Base-by-base conservation (phyloP, 2,797 vertebrate genomes). In the Siniperca undulata region DNA sequence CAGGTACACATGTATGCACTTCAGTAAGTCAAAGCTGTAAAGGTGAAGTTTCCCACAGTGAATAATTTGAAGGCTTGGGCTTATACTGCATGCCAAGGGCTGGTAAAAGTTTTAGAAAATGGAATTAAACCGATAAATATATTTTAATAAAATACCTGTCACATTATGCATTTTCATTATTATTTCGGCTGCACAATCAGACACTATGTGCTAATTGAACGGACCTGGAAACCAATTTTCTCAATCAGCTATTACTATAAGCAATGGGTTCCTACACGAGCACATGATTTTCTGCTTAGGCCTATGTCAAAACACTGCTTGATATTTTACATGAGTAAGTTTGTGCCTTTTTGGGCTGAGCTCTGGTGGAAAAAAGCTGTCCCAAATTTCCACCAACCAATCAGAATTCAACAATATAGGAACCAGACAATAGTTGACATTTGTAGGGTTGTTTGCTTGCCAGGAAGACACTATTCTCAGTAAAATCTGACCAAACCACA, bases 121-220 rank as follows among this genome's bases (percentile, higher is more conserved):
- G 0, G 19, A 56, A 70, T 67, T 53, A 62, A 70, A 70, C 20
- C 27, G 13, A 62, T 38, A 66, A 2, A 59, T 71, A 62, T 22
- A 36, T 77, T 66, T 53, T 7, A 42, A 60, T 48, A 0, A 64
- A 76, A 72, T 44, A 72, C 8, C 38, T 27, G 9, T 59, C 16
- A 46, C 3, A 72, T 59, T 66, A 44, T 60, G 61, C 24, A 66
- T 65, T 77, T 67, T 30, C 12, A 72, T 67, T 67, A 38, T 61
- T n/a, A 36, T 50, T 78, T 59, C 1, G 0, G 44, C 53, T 52
- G 46, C 48, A 82, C 48, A 82, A 42, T 59, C 44, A 53, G 53
- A 7, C 40, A 34, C 8, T 7, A 14, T 59, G 38, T 46, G 8
- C 6, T 42, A 9, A 62, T 55, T 53, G 42, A 62, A 27, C 59